phyloP scores from a whole-genome alignment of 2,888 invertebrate species.

The Eretmocerus hayati region DNA sequence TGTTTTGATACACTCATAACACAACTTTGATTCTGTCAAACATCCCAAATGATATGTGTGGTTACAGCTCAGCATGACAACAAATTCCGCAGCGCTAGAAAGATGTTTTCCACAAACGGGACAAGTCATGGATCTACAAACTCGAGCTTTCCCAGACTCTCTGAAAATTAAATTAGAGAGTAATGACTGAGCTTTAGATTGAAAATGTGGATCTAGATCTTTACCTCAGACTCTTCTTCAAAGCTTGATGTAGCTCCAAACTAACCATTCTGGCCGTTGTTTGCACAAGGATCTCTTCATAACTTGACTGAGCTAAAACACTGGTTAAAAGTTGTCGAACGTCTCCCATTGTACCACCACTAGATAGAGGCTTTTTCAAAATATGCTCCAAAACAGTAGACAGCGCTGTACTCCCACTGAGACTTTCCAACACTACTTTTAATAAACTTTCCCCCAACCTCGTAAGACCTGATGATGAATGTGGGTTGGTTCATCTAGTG shows the following conservation, averaged over 20 bases:
- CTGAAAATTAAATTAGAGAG: constrained; percentile 25
- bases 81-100: constrained; percentile 36
- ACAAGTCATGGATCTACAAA: constrained; percentile 35
- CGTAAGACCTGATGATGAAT: too few species aligned
- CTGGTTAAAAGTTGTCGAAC: constrained; percentile 56
- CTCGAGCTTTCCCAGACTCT: constrained; percentile 38
- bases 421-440: constrained; percentile 39
- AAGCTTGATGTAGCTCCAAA: constrained; percentile 58
- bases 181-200: too few species aligned
- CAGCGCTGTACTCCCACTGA: constrained; percentile 46
- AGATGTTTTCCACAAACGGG: constrained; percentile 38
- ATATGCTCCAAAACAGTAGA: constrained; percentile 56
- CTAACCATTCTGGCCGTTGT: constrained; percentile 62
- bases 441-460: constrained; percentile 38
- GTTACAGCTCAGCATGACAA: constrained; percentile 40
- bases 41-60: constrained; percentile 42
- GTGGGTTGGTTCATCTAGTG: too few species aligned
- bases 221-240: constrained; percentile 40
- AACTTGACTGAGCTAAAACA: constrained; percentile 69
- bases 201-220: constrained; percentile 1
- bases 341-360: constrained; percentile 57
- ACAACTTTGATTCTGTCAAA: constrained; percentile 38
- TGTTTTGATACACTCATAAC: constrained; percentile 40
- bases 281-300: constrained; percentile 65
- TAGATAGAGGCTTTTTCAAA: constrained; percentile 47